phyloP scores from a whole-genome alignment of 92 coral and sea anemone species.

The Palythoa heliodiscus region DNA sequence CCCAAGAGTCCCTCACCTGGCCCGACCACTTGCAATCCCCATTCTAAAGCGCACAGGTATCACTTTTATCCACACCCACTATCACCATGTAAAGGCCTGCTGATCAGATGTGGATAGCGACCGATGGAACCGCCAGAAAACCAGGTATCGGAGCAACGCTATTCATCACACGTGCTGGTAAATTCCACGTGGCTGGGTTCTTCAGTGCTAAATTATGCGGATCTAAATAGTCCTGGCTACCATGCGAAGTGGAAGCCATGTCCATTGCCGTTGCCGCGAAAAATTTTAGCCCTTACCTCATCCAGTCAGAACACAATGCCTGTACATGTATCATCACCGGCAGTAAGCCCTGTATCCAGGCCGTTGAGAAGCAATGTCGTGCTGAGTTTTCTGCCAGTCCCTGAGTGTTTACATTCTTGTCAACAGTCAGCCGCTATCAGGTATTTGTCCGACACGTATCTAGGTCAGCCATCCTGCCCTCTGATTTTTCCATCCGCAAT shows the following conservation, averaged over 20 bases:
- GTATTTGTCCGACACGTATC: too few species aligned
- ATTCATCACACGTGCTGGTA: slow-evolving; percentile 33
- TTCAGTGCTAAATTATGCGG: slow-evolving; percentile 53
- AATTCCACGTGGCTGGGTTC: slow-evolving; percentile 43
- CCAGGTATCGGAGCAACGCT: background rate
- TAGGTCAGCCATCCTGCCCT: slow-evolving; percentile 55
- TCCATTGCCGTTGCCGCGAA: slow-evolving; percentile 44
- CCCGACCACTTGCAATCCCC: too few species aligned
- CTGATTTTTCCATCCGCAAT: too few species aligned
- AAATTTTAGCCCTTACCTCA: too few species aligned
- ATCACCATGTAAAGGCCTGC: background rate
- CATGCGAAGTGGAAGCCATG: slow-evolving; percentile 41
- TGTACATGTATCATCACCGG: background rate
- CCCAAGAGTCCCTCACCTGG: background rate
- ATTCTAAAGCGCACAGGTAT: too few species aligned
- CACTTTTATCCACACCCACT: too few species aligned
- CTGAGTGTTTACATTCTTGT: slow-evolving; percentile 56
- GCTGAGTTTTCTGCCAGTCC: slow-evolving; percentile 64
- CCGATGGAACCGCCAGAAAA: too few species aligned
- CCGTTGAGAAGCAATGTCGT: slow-evolving; percentile 48
- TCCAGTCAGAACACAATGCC: too few species aligned
- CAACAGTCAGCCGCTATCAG: background rate
- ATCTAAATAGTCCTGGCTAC: too few species aligned
- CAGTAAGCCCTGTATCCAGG: slow-evolving; percentile 49
- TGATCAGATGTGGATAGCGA: background rate